phyloP scores from a whole-genome alignment of 2,888 invertebrate species.

The Leuctra nigra region DNA sequence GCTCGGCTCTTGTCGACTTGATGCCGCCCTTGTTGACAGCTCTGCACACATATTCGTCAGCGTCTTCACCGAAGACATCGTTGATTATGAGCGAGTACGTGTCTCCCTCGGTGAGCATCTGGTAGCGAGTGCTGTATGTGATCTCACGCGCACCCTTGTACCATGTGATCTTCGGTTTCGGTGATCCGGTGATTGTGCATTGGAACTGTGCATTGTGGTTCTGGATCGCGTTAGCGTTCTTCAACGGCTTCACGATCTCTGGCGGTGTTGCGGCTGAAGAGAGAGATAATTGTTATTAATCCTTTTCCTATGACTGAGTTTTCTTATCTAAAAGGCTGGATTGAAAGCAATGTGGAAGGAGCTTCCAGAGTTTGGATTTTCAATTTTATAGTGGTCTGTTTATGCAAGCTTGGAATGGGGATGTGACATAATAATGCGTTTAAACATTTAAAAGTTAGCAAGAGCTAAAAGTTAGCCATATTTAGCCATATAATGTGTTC shows the following conservation, averaged over 20 bases:
- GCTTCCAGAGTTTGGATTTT: no score
- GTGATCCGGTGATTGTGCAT: slow-evolving; percentile 83
- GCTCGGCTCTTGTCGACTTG: slow-evolving; percentile 90
- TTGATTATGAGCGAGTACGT: slow-evolving; percentile 78
- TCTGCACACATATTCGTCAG: slow-evolving; percentile 95
- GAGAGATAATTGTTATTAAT: background rate
- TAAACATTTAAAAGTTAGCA: no score
- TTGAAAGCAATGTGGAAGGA: no score
- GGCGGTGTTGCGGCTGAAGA: slow-evolving; percentile 75
- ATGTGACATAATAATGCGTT: no score
- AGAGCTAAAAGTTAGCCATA: no score
- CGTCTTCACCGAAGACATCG: slow-evolving; percentile 95
- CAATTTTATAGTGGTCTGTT: no score
- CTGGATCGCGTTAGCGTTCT: slow-evolving; percentile 83
- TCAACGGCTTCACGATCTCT: slow-evolving; percentile 77
- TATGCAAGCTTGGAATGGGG: no score
- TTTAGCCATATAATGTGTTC: no score
- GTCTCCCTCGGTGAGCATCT: slow-evolving; percentile 88
- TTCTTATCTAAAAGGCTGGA: no score
- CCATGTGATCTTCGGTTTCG: slow-evolving; percentile 88
- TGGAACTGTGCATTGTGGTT: slow-evolving; percentile 93
- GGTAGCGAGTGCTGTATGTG: slow-evolving; percentile 83
- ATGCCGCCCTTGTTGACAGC: slow-evolving; percentile 93
- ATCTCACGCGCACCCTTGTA: slow-evolving; percentile 98
- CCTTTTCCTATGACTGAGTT: no score